Evolutionary conservation across 2,888 invertebrate species (phyloP), one percentile per base, ranked within the genome.

Genomic region (Eristalinus sepulchralis): DNA sequence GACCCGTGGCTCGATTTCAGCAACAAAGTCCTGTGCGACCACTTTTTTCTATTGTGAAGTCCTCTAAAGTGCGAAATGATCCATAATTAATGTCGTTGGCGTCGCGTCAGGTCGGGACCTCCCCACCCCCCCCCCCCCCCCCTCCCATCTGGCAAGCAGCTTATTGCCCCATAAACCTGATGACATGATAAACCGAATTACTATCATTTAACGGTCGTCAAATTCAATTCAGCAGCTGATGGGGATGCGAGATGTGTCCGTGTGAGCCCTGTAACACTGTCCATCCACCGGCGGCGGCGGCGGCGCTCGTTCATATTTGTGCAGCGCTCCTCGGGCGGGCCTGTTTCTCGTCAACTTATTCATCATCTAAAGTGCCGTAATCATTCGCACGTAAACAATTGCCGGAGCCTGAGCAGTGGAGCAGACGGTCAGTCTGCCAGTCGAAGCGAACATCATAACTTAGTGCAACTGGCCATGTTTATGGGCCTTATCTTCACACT

Each of bases 351-450:
- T 72, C 79, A 59, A 34, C 33, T 9, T 72, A 72, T 79, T 79
- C 72, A 80, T 80, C 80, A 73, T 60, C 72, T 22, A 64, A 72
- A 72, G 66, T 66, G 66, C 34, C 67, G 70, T 68, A 81, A 81
- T 81, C 81, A 75, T 81, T 68, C 70, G 63, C 73, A 75, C 72
- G 80, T 80, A 80, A 80, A 80, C 80, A 80, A 80, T 73, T 72
- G 67, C 36, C 22, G 11, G 55, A 53, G 27, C 5, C 27, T 27
- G 27, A 27, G 10, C 53, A 33, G 2, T 24, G 67, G 10, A 31
- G 3, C 10, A 4, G 13, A 3, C 31, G 47, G 1, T 11, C 27
- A 22, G 13, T 24, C 9, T 2, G n/a, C 22, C 57, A 20, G 13
- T 22, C 55, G 24, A 4, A 31, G 34, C 63, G 24, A 55, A 59